Base-by-base conservation (phyloP, 1,140 invertebrate species). In the Dinoponera quadriceps region DNA sequence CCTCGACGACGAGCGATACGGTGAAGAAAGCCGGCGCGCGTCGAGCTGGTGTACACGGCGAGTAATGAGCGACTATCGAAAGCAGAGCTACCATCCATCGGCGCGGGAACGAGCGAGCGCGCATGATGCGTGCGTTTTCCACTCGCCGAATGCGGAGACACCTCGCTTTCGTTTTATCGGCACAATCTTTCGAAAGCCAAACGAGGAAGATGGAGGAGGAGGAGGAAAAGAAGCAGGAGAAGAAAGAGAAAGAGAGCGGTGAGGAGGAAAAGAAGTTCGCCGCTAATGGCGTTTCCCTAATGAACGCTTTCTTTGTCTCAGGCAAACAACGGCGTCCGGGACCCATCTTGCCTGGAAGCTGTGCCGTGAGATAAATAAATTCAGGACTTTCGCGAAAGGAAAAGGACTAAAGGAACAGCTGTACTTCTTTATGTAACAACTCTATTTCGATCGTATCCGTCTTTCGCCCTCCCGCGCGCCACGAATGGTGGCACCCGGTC, bases 231-330 rank as follows among this genome's bases (percentile, higher is more conserved):
- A 44, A 9, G 49, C 74, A 18, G 51, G 66, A 65, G 65, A 80
- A 62, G 74, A 44, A 9, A 7, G 55, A 68, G 62, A 85, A 78
- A 33, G 49, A 55, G 73, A 20, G 68, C 66, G 66, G 84, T 57
- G 66, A 54, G 48, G 59, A 66, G 57, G 72, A 78, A 81, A 83
- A 90, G 80, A 86, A 88, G 83, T 82, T 90, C 75, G 75, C 87
- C 85, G 88, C 90, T 92, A 92, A 92, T 92, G 90, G 84, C 89
- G 88, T 92, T 92, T 91, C 86, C 90, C 90, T 91, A 92, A 92
- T 91, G 92, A 92, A 91, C 86, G 89, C 88, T 92, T 92, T 92
- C 91, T 91, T 92, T 92, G 91, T 90, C 89, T 89, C 81, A 88
- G 77, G 85, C 90, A 91, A 92, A 92, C 90, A 92, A 85, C 86